Base-by-base conservation (phyloP, 2,797 vertebrate species). In the Avahi laniger region DNA sequence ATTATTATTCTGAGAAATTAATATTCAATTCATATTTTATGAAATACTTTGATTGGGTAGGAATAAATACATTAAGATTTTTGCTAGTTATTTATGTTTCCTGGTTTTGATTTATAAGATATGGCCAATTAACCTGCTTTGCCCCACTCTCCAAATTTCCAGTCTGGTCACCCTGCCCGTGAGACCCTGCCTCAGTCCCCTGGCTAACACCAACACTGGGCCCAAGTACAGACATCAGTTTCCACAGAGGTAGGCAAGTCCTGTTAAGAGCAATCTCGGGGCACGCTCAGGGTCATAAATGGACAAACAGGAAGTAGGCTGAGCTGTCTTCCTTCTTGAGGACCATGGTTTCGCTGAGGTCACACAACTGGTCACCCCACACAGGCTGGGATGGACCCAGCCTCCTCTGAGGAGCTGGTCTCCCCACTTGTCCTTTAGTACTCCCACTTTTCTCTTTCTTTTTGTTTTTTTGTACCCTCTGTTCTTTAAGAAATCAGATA, bases 41-140 rank as follows among this genome's bases (percentile, higher is more conserved):
- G 30, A 69, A 70, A 41, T 61, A 43, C 78, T 73, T 82, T 50
- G 3, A 91, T 54, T n/a, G 24, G 38, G 2, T 61, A 80, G 33
- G 13, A 78, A 87, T 57, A 26, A 84, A 80, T 57, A 61, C 72
- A 61, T 79, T 70, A 76, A 76, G 84, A 20, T 79, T 91, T 76
- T 4, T 78, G 15, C 38, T 33, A 61, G 5, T 28, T 20, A 81
- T 18, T 91, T 48, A 70, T 20, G 65, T 85, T 89, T 88, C 48
- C 73, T 91, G 7, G 13, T 80, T 94, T 92, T 93, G 14, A 91
- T 70, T 89, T 96, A 85, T 79, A 80, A 90, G 22, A 46, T 90
- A 73, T 26, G 15, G 26, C 7, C 41, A 78, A 63, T 46, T 1
- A 93, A 7, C 7, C 18, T 54, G 2, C 17, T 96, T 81, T 95